These are phyloP conservation scores for Pteronura brasiliensis DNA, from an alignment of 2,113 vertebrate species.

Conservation along the genomic window DNA sequence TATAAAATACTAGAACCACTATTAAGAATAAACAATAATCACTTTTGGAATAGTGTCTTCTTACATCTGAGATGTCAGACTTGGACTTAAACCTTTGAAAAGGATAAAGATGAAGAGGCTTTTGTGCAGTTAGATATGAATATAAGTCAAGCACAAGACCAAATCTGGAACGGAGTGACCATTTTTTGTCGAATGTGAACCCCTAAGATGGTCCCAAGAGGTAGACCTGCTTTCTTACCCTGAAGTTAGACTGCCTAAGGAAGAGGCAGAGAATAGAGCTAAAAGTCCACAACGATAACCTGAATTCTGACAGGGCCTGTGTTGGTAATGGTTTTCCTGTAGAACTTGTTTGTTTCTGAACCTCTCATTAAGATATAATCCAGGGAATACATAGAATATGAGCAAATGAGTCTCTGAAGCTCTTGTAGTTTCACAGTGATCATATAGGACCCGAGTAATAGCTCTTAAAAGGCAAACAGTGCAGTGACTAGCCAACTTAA, in stretches of 20 bases:
- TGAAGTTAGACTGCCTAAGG: neutral
- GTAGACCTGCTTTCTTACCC: neutral
- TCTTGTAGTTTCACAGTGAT: neutral
- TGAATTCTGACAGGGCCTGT: neutral
- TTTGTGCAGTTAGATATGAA: neutral
- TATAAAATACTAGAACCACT: neutral
- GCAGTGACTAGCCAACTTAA: neutral
- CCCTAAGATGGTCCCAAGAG: too few species aligned
- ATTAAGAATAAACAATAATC: neutral
- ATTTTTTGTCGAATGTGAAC: neutral
- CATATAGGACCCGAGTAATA: neutral
- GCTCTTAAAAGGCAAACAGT: neutral
- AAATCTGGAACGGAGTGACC: neutral
- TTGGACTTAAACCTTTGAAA: neutral
- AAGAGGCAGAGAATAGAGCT: neutral
- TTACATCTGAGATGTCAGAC: neutral
- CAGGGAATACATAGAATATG: neutral
- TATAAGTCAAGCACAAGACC: neutral
- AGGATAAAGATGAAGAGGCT: neutral
- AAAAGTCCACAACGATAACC: neutral
- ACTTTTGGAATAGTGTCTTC: neutral
- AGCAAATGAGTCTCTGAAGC: neutral
- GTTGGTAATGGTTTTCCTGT: neutral
- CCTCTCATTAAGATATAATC: neutral
- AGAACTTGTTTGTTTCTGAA: conserved; percentile 9